Evolutionary conservation across 2,888 invertebrate species (phyloP).

Genomic region (Steinernema carpocapsae): DNA sequence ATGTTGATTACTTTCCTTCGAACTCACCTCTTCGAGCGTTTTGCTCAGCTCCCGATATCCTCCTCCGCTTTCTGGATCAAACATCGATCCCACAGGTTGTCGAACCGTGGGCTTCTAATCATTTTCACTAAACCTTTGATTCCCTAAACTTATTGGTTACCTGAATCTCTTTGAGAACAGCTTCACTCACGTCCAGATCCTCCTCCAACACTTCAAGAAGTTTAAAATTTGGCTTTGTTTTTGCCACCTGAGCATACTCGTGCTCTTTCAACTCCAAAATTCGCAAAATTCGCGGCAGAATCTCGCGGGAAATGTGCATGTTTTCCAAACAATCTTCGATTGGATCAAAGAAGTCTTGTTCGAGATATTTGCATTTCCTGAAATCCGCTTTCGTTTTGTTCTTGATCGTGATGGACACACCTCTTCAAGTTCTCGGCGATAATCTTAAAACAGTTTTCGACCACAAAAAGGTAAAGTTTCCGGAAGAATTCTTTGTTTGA

Average conservation of each 20-base stretch:
- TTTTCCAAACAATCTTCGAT: conserved; percentile 40
- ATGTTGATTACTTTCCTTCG: too few species aligned
- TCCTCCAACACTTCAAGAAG: conserved; percentile 50
- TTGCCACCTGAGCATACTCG: conserved; percentile 45
- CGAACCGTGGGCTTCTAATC: conserved; percentile 6
- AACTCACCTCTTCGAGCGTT: conserved; percentile 15
- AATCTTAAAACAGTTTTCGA: conserved; percentile 46
- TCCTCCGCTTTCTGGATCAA: neutral
- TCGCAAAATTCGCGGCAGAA: conserved; percentile 40
- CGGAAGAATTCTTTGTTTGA: conserved; percentile 48
- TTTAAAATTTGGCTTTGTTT: conserved; percentile 48
- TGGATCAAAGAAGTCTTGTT: conserved; percentile 37
- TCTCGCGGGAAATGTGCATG: conserved; percentile 18
- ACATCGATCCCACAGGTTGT: conserved; percentile 4
- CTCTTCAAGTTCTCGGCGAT: conserved; percentile 43
- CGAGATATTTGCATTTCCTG: conserved; percentile 33
- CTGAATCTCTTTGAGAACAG: neutral
- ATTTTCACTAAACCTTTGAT: neutral
- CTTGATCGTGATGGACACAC: neutral
- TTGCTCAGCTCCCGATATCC: neutral
- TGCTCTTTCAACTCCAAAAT: conserved; percentile 41
- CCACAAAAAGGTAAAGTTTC: conserved; percentile 45
- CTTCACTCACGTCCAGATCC: conserved; percentile 42
- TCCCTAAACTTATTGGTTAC: neutral
- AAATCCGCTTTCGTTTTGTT: conserved; percentile 36